Percentiles rank a stretch among this genome's conserved stretches.
phyloP scores from a whole-genome alignment of 2,113 vertebrate genomes.

The Chionomys nivalis region DNA sequence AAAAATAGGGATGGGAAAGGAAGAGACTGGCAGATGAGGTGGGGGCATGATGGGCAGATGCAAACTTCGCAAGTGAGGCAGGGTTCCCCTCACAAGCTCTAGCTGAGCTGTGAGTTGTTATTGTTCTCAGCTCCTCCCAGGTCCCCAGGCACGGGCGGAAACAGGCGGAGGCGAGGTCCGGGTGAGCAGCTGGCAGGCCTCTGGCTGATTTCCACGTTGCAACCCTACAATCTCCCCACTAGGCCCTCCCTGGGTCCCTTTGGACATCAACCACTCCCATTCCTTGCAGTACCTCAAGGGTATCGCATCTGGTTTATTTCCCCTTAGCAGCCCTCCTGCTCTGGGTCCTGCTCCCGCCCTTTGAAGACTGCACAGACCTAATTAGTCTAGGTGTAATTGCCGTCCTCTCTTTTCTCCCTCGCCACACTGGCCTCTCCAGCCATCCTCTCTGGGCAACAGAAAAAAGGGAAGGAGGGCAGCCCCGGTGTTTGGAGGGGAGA shows the following conservation, averaged over 20 bases:
- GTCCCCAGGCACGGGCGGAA: constrained; percentile 17
- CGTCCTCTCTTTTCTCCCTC: not conserved
- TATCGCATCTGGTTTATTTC: constrained; percentile 1
- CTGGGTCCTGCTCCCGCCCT: constrained; percentile 32
- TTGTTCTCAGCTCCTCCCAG: constrained; percentile 41
- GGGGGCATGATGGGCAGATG: not conserved
- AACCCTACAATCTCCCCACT: not conserved
- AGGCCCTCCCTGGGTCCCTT: not conserved
- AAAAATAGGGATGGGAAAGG: not conserved
- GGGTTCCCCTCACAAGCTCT: not conserved
- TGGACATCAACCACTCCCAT: not conserved
- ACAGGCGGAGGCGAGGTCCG: not conserved
- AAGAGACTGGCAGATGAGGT: not conserved
- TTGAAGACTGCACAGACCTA: constrained; percentile 59
- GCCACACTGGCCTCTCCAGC: not conserved
- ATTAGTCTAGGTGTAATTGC: constrained; percentile 59
- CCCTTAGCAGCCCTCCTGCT: constrained; percentile 8
- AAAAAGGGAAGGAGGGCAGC: not conserved
- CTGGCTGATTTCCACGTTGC: not conserved
- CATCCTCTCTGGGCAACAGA: not conserved
- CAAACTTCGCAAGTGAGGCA: rapidly evolving
- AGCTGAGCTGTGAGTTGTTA: not conserved
- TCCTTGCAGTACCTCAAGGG: not conserved
- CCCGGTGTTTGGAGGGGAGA: not conserved
- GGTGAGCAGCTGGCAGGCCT: not conserved